Percentiles rank a stretch among this genome's conserved stretches.
These are phyloP conservation scores for Paramormyrops hopkinsi DNA, from an alignment of 2,797 vertebrate species.

Conservation along the genomic window DNA sequence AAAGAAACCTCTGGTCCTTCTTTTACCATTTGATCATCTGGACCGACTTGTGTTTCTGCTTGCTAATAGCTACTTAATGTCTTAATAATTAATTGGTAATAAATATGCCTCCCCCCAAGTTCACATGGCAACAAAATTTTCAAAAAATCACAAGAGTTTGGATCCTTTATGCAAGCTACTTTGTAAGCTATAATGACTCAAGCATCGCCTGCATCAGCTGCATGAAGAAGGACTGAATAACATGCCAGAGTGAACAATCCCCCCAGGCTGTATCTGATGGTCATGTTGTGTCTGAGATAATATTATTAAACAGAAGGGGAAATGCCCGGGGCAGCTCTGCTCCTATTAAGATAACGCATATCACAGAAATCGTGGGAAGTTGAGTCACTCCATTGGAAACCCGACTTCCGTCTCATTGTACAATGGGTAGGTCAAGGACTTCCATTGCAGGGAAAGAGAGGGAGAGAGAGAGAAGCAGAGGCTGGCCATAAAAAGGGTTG, in stretches of 20 bases:
- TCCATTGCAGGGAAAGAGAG: constrained; percentile 20
- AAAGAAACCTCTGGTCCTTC: neutral
- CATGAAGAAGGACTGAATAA: neutral
- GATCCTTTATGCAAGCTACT: neutral
- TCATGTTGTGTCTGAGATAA: constrained; percentile 5
- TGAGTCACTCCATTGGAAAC: neutral
- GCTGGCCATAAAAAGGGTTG: constrained; percentile 10
- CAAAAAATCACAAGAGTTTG: neutral
- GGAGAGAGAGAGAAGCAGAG: constrained; percentile 26
- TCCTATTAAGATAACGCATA: constrained; percentile 6
- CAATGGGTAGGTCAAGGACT: constrained; percentile 2
- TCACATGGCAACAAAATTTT: neutral
- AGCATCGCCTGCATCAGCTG: neutral
- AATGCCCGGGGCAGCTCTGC: neutral
- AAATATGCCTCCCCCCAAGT: neutral
- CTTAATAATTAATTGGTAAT: neutral
- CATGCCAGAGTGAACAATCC: neutral
- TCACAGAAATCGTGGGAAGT: neutral
- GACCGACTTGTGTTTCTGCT: neutral
- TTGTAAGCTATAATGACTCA: neutral
- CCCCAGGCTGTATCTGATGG: neutral
- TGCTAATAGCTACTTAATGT: neutral
- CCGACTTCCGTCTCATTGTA: neutral
- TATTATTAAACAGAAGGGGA: constrained; percentile 9
- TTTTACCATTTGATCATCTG: neutral